phyloP scores from a whole-genome alignment of 1,140 invertebrate genomes.

The Acromyrmex charruanus region DNA sequence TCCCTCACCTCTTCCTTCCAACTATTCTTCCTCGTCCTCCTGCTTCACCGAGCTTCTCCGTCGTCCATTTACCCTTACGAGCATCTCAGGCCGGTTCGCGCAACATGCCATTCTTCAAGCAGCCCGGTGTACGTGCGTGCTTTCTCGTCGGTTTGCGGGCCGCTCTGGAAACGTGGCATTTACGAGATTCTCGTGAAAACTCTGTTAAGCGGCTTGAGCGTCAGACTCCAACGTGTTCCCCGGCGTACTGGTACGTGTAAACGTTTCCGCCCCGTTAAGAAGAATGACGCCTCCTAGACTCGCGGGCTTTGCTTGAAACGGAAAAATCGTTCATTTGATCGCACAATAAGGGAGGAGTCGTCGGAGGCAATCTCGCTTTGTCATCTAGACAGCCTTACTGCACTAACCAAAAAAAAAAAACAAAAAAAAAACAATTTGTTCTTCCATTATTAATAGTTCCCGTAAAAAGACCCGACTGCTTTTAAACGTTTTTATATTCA shows the following conservation, averaged over 20 bases:
- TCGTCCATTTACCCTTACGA: constrained; percentile 75
- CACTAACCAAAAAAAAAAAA: too few species aligned
- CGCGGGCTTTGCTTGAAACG: constrained; percentile 28
- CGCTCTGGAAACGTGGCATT: constrained; percentile 67
- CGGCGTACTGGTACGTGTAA: constrained; percentile 46
- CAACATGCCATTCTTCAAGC: constrained; percentile 79
- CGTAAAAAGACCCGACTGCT: background rate
- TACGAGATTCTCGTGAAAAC: constrained; percentile 76
- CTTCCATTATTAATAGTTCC: background rate
- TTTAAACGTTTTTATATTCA: background rate
- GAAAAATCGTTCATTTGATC: constrained; percentile 43
- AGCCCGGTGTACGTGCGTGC: constrained; percentile 71
- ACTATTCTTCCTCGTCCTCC: background rate
- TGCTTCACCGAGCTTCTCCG: constrained; percentile 39
- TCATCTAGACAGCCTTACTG: background rate
- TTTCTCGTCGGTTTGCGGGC: constrained; percentile 62
- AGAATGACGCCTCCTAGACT: constrained; percentile 29
- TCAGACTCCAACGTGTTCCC: constrained; percentile 43
- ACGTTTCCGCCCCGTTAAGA: constrained; percentile 50
- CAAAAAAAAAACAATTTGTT: constrained; percentile 17
- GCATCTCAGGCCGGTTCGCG: constrained; percentile 60
- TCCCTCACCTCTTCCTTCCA: background rate
- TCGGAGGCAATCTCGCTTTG: constrained; percentile 27
- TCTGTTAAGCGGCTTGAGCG: constrained; percentile 72
- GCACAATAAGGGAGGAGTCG: constrained; percentile 33